A percentile compares a stretch with the other conserved stretches of the same genome.
Conservation (phyloP, 2,113 vertebrate species). For the Polypterus senegalus region DNA sequence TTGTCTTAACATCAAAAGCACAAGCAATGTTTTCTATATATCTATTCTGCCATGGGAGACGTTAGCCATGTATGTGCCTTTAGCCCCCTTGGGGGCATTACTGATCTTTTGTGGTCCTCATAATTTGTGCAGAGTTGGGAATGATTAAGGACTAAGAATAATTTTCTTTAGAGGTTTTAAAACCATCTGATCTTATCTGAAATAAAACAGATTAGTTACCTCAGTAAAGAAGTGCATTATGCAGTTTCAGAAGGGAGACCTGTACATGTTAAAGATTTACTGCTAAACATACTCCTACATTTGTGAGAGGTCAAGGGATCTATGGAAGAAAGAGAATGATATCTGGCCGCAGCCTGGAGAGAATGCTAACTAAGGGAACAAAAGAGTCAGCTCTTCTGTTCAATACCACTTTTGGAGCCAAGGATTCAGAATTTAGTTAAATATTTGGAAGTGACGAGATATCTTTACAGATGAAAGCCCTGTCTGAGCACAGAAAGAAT, state of each 20-base stretch:
- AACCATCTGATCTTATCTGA: conserved; percentile 1
- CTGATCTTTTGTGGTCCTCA: neutral
- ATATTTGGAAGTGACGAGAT: no score
- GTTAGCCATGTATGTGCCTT: neutral
- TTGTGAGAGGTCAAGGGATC: conserved; percentile 1
- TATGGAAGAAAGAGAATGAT: neutral
- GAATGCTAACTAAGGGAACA: conserved; percentile 3
- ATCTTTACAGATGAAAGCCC: no score
- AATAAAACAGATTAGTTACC: neutral
- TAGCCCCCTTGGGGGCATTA: neutral
- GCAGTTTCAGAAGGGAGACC: neutral
- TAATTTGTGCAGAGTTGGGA: neutral
- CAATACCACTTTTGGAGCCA: no score
- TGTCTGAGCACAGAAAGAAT: neutral
- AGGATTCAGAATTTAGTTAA: no score
- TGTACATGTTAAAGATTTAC: neutral
- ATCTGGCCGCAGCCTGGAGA: neutral
- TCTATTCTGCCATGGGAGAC: neutral
- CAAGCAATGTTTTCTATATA: neutral
- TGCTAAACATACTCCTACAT: neutral
- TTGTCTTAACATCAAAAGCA: neutral
- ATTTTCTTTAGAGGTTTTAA: neutral
- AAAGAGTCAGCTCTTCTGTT: neutral
- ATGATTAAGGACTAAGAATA: conserved; percentile 1
- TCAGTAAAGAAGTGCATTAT: neutral